Evolutionary conservation across 1,140 invertebrate species (phyloP), one percentile per base, ranked within the genome.

Genomic region (Philotrypesis tridentata): DNA sequence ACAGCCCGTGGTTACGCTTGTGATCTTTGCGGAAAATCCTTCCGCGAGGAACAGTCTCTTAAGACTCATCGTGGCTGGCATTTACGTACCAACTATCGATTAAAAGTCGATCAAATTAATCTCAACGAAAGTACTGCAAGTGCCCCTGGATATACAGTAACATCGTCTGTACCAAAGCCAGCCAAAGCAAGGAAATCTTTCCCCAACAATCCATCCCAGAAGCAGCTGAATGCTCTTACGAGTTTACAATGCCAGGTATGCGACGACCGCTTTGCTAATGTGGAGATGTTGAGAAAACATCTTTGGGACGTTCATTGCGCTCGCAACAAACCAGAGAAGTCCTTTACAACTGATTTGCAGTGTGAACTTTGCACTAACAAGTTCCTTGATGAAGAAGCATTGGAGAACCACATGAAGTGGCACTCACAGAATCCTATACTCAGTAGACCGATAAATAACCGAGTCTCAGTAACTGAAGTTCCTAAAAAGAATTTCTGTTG

Each of bases 61-160:
- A 93, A 94, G 74, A 94, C 93, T 81, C 94, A 95, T 84, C 91
- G 92, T 23, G 93, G 93, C 0, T 94, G 94, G 93, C 94, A 94
- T 85, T 88, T 93, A 27, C 89, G 93, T 4, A 92, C 90, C 0
- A 92, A 92, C 9, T 92, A 93, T 83, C 55, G 83, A 11, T 61
- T 88, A 1, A 85, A 79, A 43, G 37, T 29, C 7, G 78, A 83
- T 63, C 33, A 82, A 21, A 81, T 76, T n/a, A 77, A 80, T 72
- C n/a, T 74, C 27, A 76, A 83, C n/a, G 77, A 84, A 23, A 83
- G 14, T n/a, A 61, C 23, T 29, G 71, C 67, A 43, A 85, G 43
- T 75, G 76, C 4, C n/a, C 65, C 72, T 40, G 83, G 29, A 1
- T 75, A 72, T 11, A 75, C 55, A 1, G 78, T 74, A 61, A 80